Base-by-base conservation (phyloP, 1,140 invertebrate species). In the Oscheius sp. region DNA sequence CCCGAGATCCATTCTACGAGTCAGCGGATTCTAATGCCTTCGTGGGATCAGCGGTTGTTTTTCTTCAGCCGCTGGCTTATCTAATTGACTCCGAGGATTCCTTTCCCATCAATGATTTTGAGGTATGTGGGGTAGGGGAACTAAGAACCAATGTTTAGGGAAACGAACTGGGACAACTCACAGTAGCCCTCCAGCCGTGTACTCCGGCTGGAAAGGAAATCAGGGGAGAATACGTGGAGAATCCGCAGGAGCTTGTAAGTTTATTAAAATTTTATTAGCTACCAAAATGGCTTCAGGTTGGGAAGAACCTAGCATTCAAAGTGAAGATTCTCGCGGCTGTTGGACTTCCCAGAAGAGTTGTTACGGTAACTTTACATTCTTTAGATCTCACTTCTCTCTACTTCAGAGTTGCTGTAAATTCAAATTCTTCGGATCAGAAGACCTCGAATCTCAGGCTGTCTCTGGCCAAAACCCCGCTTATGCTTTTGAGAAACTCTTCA, bases 1-100 rank as follows among this genome's bases (percentile, higher is more conserved):
- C 88, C 29, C 82, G 87, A 66, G 89, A 90, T 84, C 89, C 89
- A 35, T 90, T 90, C 81, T 79, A 86, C 59, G 89, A 90, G 78
- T 86, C 88, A 68, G 79, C 85, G 7, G 86, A 89, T 66, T 85
- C 85, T 3, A 87, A 88, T 52, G 85, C 88, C n/a, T 85, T 87
- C 58, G 88, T 90, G 74, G 89, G 89, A n/a, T 87, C 86, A 66
- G 86, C 85, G 0, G 87, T 88, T 71, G 81, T 90, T n/a, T 88
- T 85, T 83, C 79, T 89, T 3, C 86, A 88, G 75, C 85, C 88
- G 64, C 76, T 90, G 35, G 85, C 88, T 10, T 89, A 87, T 78
- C 82, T 87, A 85, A 86, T 89, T 58, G 88, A 89, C 75, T 68
- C 87, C 18, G 87, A 87, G 74, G 88, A 89, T 77, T 36, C 68